Base-by-base conservation (phyloP, 2,888 invertebrate species). In the Amphipyra berbera region DNA sequence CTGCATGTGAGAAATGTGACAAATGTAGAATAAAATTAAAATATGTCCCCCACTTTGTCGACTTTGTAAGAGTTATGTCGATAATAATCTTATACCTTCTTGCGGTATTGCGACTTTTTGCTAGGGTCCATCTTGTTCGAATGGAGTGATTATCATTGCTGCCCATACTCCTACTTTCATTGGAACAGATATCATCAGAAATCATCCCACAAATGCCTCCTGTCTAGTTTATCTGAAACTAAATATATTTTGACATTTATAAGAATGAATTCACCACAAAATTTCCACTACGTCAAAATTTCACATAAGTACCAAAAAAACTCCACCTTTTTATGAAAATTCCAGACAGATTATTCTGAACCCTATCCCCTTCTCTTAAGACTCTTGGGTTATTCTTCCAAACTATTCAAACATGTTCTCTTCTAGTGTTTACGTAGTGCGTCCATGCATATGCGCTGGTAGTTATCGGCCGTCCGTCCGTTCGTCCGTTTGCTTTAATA, bases 401-500 rank as follows among this genome's bases (percentile, higher is more conserved):
- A 57, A 58, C 71, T 74, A 78, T 76, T 68, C 73, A 74, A 79
- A 78, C 76, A 62, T 62, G 61, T 73, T 71, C 75, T 67, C 76
- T 81, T 81, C 76, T 80, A 87, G 86, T 94, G 90, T 94, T 93
- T 92, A 92, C 90, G 86, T 83, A 91, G 92, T 91, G 88, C 87
- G 82, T 79, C 82, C 81, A 87, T 92, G 91, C 91, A 92, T 92
- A 91, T 93, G 91, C 90, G 85, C 90, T 90, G 90, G 90, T 88
- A 88, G 92, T 92, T 93, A 93, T 92, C 91, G 88, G 86, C 81
- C 85, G 90, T 88, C 81, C 85, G 90, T 88, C 88, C 87, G 91
- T 87, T 85, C 85, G 87, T 88, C 80, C 87, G 85, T 94, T 94
- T 94, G 91, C 92, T 93, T 91, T 92, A 93, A 93, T 90, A 93